Percentiles rank a stretch among this genome's conserved stretches.
Evolutionary conservation across 2,797 vertebrate genomes (phyloP).

Genomic region (Tapera naevia): DNA sequence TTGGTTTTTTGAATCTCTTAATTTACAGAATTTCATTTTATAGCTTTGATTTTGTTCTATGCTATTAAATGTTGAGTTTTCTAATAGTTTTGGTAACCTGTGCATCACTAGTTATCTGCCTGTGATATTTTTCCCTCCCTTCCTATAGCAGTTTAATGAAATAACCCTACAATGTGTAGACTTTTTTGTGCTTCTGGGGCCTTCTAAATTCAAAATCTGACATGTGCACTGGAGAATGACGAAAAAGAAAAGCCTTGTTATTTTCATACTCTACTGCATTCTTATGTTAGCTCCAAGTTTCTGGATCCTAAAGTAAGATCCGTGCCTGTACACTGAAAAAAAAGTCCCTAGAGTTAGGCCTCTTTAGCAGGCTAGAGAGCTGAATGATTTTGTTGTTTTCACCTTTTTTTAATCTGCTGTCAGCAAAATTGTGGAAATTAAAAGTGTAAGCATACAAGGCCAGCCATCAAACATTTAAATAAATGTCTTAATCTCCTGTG

Average conservation of each 20-base stretch:
- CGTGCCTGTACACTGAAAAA: background rate
- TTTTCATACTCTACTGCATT: constrained; percentile 78
- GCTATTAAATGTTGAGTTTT: background rate
- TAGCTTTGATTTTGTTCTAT: background rate
- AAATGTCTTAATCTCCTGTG: background rate
- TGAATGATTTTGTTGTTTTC: background rate
- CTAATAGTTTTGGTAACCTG: background rate
- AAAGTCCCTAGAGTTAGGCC: background rate
- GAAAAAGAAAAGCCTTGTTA: constrained; percentile 71
- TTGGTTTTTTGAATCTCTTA: background rate
- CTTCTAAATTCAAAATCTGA: constrained; percentile 62
- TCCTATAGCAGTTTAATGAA: background rate
- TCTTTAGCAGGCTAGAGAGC: background rate
- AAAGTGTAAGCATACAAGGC: too few species aligned
- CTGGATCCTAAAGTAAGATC: constrained; percentile 9
- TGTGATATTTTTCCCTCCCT: background rate
- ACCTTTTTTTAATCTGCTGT: background rate
- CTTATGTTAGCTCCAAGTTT: constrained; percentile 63
- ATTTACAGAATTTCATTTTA: background rate
- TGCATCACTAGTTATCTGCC: background rate
- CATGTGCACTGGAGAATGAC: constrained; percentile 65
- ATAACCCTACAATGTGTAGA: background rate
- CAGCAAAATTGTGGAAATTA: background rate
- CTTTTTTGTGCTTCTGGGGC: constrained; percentile 23
- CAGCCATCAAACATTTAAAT: too few species aligned